phyloP scores from a whole-genome alignment of 2,113 vertebrate genomes.

The Platichthys stellatus region DNA sequence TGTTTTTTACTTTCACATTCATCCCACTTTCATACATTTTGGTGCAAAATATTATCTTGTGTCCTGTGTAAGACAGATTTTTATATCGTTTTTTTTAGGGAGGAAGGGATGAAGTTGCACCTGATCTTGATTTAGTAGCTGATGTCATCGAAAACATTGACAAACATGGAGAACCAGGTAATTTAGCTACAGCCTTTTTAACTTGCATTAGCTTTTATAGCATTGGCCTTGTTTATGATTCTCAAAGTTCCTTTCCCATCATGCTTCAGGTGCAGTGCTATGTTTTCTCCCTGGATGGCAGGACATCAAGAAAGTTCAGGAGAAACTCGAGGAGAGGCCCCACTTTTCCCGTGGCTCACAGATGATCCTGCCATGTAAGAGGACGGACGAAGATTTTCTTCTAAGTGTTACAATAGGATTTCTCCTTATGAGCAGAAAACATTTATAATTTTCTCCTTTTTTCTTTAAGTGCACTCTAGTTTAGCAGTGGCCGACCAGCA shows the following conservation, averaged over 20 bases:
- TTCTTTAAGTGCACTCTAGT: slow-evolving; percentile 91
- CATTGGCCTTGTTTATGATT: neutral
- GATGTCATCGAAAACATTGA: slow-evolving; percentile 93
- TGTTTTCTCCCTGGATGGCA: slow-evolving; percentile 99
- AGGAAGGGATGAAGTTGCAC: slow-evolving; percentile 78
- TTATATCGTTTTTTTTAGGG: slow-evolving; percentile 62
- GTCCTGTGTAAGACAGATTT: neutral
- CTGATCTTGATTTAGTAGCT: slow-evolving; percentile 88
- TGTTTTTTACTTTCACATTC: neutral
- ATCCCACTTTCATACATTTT: neutral
- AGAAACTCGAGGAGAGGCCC: slow-evolving; percentile 84
- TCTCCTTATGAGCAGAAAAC: neutral
- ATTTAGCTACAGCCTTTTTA: neutral
- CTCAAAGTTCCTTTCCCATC: neutral
- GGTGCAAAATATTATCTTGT: neutral
- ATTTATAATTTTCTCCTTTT: neutral
- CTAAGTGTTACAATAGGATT: neutral
- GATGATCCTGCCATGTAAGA: slow-evolving; percentile 91
- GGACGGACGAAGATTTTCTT: neutral
- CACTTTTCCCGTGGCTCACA: slow-evolving; percentile 83
- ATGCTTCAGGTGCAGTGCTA: slow-evolving; percentile 89
- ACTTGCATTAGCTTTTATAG: neutral
- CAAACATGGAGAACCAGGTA: slow-evolving; percentile 88
- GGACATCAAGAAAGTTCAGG: slow-evolving; percentile 92
- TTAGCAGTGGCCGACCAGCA: slow-evolving; percentile 96